These are phyloP conservation scores for Idaea aversata DNA, from an alignment of 2,888 invertebrate species.

Conservation along the genomic window DNA sequence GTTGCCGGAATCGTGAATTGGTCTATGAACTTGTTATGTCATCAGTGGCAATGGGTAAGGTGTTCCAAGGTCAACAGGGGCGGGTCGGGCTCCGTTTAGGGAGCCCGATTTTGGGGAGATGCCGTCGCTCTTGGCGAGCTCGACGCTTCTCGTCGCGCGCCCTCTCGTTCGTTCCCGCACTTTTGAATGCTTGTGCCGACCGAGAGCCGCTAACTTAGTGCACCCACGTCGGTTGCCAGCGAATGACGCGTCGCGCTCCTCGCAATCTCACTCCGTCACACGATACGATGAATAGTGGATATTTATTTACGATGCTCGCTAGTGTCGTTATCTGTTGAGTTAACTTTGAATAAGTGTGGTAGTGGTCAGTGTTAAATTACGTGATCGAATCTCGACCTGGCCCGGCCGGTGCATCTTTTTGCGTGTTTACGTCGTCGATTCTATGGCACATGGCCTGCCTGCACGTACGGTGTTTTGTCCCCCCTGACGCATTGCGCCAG, in stretches of 20 bases:
- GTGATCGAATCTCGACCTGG: slow-evolving; percentile 41
- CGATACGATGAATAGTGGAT: slow-evolving; percentile 52
- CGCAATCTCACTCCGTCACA: slow-evolving; percentile 25
- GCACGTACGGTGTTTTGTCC: slow-evolving; percentile 36
- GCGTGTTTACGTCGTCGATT: slow-evolving; percentile 61
- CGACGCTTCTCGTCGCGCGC: slow-evolving; percentile 35
- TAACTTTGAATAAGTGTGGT: slow-evolving; percentile 25
- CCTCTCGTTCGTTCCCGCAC: slow-evolving; percentile 64
- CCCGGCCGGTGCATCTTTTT: slow-evolving; percentile 30
- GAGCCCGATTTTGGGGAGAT: background rate
- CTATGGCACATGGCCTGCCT: slow-evolving; percentile 47
- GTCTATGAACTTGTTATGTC: slow-evolving; percentile 3
- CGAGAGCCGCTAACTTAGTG: slow-evolving; percentile 56
- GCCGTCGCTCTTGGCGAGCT: background rate
- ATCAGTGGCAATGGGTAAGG: background rate
- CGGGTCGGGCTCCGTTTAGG: background rate
- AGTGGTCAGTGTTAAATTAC: slow-evolving; percentile 31
- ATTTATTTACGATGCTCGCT: slow-evolving; percentile 42
- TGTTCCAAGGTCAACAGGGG: background rate
- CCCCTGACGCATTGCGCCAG: slow-evolving; percentile 56
- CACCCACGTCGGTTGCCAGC: slow-evolving; percentile 54
- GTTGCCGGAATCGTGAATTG: slow-evolving; percentile 2
- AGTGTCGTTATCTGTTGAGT: slow-evolving; percentile 44
- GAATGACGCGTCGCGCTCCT: slow-evolving; percentile 56
- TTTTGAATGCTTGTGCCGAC: slow-evolving; percentile 42